Evolutionary conservation across 2,888 invertebrate species (phyloP), one percentile per base, ranked within the genome.

Genomic region (Automeris io): DNA sequence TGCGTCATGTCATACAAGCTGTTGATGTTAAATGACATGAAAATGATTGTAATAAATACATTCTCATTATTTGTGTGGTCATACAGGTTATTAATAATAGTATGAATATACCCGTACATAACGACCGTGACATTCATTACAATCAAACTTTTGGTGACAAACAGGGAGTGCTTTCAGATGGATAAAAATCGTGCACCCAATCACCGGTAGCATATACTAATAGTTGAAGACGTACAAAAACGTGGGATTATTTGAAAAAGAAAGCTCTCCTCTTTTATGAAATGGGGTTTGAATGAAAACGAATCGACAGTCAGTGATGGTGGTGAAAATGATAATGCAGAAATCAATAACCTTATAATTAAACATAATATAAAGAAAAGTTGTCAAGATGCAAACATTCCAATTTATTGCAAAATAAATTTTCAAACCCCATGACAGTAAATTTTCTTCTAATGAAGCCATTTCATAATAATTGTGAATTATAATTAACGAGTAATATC

Each of bases 381-480:
- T 83, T 83, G 86, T 86, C 86, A 86, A 86, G 86, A 86, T 86
- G 86, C 86, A 83, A 79, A 83, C 83, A 83, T 85, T 83, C 85
- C 78, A 78, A 77, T 66, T 62, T 61, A 68, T 71, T 66, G 72
- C 70, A 78, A 83, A 70, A 71, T 70, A 80, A 80, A 78, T 71
- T 67, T 78, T 85, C 86, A 86, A 86, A 86, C 86, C 86, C 86
- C 86, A 86, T 85, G 56, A 83, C 85, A 86, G 74, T 58, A 61
- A 44, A 52, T 59, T 63, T 53, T 54, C 57, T 65, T 68, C 63
- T 70, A 71, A 65, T 56, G 48, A 76, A 78, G 78, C 78, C 47
- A 57, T 68, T 60, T 61, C 51, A 53, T 61, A 47, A 62, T 63
- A n/a, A 70, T 70, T 16, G 7, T 26, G 13, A 26, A 73, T 54